These are phyloP conservation scores for Ammodytes marinus DNA, from an alignment of 2,113 vertebrate species.

Conservation along the genomic window DNA sequence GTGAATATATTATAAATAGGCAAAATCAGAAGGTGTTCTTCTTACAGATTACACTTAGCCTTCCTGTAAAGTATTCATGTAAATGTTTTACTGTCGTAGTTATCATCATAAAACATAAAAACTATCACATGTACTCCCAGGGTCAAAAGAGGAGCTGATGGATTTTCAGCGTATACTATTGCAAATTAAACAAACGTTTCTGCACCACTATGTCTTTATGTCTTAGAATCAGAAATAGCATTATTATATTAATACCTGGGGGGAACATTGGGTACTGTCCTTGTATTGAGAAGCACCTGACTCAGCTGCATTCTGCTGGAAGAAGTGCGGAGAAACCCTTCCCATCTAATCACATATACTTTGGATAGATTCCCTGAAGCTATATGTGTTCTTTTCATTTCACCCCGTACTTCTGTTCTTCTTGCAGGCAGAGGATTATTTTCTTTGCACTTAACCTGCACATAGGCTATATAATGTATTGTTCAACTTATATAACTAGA, in stretches of 20 bases:
- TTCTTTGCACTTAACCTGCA: neutral
- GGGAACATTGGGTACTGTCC: neutral
- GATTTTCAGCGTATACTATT: neutral
- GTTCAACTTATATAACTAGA: too few species aligned
- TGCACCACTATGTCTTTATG: neutral
- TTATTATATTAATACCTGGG: too few species aligned
- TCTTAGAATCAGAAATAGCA: neutral
- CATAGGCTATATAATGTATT: too few species aligned
- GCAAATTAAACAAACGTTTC: neutral
- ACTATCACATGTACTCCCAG: neutral
- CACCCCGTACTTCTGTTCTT: neutral
- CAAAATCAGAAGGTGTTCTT: neutral
- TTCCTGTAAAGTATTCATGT: neutral
- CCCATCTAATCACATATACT: slow-evolving; percentile 19
- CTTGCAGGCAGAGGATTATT: neutral
- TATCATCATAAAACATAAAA: neutral
- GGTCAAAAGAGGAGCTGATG: neutral
- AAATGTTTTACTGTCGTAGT: neutral
- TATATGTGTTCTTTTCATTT: slow-evolving; percentile 1
- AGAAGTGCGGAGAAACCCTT: neutral
- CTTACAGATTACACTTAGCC: neutral
- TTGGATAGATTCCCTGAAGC: slow-evolving; percentile 2
- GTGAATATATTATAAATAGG: neutral
- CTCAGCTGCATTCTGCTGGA: neutral
- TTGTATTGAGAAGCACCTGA: slow-evolving; percentile 32